Percentiles rank a stretch among this genome's conserved stretches.
These are phyloP conservation scores for Temnothorax nylanderi DNA, from an alignment of 1,140 invertebrate species.

Conservation along the genomic window DNA sequence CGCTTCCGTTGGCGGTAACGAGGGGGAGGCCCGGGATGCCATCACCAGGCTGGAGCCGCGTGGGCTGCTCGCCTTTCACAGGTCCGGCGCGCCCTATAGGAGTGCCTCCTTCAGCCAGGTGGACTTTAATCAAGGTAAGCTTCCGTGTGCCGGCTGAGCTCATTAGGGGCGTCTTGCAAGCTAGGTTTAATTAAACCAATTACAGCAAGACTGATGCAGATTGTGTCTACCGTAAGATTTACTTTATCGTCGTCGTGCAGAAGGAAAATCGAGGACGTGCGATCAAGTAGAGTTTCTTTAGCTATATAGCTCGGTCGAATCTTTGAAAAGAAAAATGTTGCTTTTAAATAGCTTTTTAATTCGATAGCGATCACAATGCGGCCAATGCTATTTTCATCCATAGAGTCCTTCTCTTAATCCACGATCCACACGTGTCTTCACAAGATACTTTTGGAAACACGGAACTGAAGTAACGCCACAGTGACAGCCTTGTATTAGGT, in stretches of 20 bases:
- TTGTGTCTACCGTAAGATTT: constrained; percentile 26
- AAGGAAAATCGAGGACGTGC: not conserved
- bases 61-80: constrained; percentile 77
- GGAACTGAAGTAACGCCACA: constrained; percentile 27
- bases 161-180: constrained; percentile 13
- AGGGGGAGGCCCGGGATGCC: constrained; percentile 78
- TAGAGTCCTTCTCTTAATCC: not conserved
- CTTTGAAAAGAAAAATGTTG: not conserved
- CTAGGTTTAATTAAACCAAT: constrained; percentile 33
- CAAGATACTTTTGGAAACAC: constrained; percentile 10
- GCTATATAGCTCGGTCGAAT: not conserved
- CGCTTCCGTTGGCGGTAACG: constrained; percentile 61
- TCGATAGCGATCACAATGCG: not conserved
- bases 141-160: not conserved
- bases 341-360: not conserved
- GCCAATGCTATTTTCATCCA: not conserved
- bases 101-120: constrained; percentile 95
- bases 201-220: constrained; percentile 32
- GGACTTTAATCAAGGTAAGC: constrained; percentile 87
- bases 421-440: not conserved
- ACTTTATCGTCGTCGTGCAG: not conserved
- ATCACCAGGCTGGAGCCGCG: constrained; percentile 82
- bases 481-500: constrained; percentile 36
- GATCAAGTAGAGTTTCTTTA: not conserved
- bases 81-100: constrained; percentile 86